Evolutionary conservation across 1,140 invertebrate species (phyloP), one percentile per base, ranked within the genome.

Genomic region (Anthonomus grandis): DNA sequence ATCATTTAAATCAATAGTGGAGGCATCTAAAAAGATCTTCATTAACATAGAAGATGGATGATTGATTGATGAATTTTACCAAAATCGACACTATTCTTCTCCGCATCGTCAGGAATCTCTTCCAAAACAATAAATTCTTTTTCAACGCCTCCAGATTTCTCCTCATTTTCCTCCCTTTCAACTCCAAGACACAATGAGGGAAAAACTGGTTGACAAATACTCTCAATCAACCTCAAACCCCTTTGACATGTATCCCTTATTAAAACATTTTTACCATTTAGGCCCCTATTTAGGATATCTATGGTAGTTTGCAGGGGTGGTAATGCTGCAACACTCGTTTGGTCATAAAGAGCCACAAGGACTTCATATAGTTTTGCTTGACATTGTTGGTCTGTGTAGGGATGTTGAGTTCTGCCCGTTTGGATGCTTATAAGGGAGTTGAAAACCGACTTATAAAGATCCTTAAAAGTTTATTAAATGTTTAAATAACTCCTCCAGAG

Each of bases 341-440:
- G 61, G 18, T 56, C 22, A 18, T 54, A 65, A 24, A 65, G 36
- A 25, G 46, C 49, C 4, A 60, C 51, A 23, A 65, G 22, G 25
- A 63, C 47, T 47, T 63, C 42, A 23, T 65, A 65, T 9, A 65
- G 39, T 24, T 57, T 50, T 5, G 19, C 25, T 49, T 63, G 60
- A 17, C 58, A 63, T 50, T 49, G 12, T 17, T 17, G 12, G 18
- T 65, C 37, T 22, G 39, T 58, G 25, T 63, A 65, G 4, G 61
- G 63, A 38, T 38, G 45, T 5, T 21, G 10, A 12, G 46, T 25
- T 4, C 50, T 27, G 21, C 45, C 38, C 1, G 53, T 49, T 25
- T 63, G 51, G 6, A 65, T 34, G 12, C 31, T 36, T 9, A 36
- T 37, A 4, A 63, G 22, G 0, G 60, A 44, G 19, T 49, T 34